Base-by-base conservation (phyloP, 2,113 vertebrate genomes). In the Sebastes fasciatus region DNA sequence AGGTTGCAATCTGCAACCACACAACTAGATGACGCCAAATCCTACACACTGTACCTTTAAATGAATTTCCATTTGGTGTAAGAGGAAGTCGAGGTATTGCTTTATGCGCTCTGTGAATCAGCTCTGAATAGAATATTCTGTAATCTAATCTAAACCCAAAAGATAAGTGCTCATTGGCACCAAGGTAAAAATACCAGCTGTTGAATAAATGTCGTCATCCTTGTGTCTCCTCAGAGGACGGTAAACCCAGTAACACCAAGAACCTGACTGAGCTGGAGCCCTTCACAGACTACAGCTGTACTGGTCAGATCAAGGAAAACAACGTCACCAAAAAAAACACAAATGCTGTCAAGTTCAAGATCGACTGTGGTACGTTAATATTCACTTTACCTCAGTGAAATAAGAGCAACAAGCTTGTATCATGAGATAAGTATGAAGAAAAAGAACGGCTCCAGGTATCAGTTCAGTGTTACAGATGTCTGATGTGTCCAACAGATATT, bases 351-450 rank as follows among this genome's bases (percentile, higher is more conserved):
- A n/a, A n/a, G n/a, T n/a, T n/a, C n/a, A n/a, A n/a, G n/a, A n/a
- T n/a, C n/a, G n/a, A n/a, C n/a, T n/a, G n/a, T 71, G 64, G 92
- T 93, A 67, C 5, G 91, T 83, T 79, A 43, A 67, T 48, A 11
- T 67, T 78, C 64, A 64, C 49, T 75, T 63, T 11, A 14, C 5
- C 40, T 85, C 60, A 55, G 1, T 63, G 12, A 8, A 43, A 9
- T 61, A 8, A 76, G 17, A 13, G 23, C 5, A 68, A 62, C 23
- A 23, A 23, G 23, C 23, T 77, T 66, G 49, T 58, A 8, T 54
- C 19, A 10, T 58, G 4, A 48, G 17, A 74, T 16, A 45, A 21
- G 40, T 52, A 1, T 43, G 26, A 23, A 71, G n/a, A n/a, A 0
- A 46, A 61, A 60, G 21, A 1, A n/a, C 1, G 5, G 9, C 10